These are phyloP conservation scores for Gallinago undulata DNA, from an alignment of 2,113 vertebrate genomes.

Conservation along the genomic window DNA sequence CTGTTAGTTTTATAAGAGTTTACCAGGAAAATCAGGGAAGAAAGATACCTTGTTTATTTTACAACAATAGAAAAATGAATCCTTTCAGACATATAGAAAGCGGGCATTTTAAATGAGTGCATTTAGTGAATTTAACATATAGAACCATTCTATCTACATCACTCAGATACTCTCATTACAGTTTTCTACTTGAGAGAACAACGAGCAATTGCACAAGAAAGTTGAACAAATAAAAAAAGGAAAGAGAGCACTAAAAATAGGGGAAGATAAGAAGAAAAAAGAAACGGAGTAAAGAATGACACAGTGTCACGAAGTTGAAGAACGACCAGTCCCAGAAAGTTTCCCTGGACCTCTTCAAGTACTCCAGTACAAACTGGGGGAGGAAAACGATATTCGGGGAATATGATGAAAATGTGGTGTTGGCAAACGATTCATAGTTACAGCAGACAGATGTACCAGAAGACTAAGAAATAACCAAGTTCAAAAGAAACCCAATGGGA, in stretches of 20 bases:
- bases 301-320: constrained; percentile 14
- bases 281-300: background rate
- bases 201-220: background rate
- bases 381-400: constrained; percentile 40
- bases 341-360: constrained; percentile 48
- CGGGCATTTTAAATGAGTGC: background rate
- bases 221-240: background rate
- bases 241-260: constrained; percentile 14
- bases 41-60: background rate
- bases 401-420: constrained; percentile 58
- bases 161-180: background rate
- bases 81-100: background rate
- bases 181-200: background rate
- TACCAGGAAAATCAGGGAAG: background rate
- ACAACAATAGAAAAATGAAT: background rate
- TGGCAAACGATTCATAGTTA: constrained; percentile 60
- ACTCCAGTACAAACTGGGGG: constrained; percentile 9
- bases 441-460: constrained; percentile 55
- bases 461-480: constrained; percentile 66
- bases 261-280: constrained; percentile 16
- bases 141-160: background rate
- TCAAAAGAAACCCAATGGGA: constrained; percentile 74
- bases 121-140: background rate
- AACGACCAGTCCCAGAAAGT: constrained; percentile 30
- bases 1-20: background rate